Evolutionary conservation across 2,888 invertebrate species (phyloP), one percentile per base, ranked within the genome.

Genomic region (Agrotis clavis): DNA sequence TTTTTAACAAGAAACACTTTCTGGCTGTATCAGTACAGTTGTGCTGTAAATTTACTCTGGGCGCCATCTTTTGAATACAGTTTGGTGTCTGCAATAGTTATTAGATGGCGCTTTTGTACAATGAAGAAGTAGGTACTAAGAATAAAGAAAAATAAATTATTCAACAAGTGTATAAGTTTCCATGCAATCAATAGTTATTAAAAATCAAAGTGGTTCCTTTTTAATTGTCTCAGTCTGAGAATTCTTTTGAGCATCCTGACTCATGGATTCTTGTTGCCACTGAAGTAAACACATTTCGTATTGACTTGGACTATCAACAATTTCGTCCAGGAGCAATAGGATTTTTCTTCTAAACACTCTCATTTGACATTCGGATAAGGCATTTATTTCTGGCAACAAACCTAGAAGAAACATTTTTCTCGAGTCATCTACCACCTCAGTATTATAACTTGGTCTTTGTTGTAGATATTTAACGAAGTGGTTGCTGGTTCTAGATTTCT

Each of bases 271-370:
- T 73, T 74, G 74, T 63, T 82, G 83, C 83, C 81, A 82, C 35
- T 81, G 79, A 45, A 82, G 41, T 66, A 78, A 71, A 67, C 76
- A 81, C 63, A 76, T 77, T 66, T 79, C 82, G 56, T 77, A 84
- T 72, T 81, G 71, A 35, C 69, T 81, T 45, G 83, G 72, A 41
- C 74, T 74, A 19, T 86, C 87, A 11, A 85, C 81, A 21, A 89
- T 85, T 48, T 90, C 88, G 47, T 91, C 91, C 60, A 91, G 76
- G 7, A 91, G 72, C 61, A 72, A 75, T 60, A 91, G 79, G 0
- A 91, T 86, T 77, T 88, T 90, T 78, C 91, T 86, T 82, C 90
- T 88, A 59, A 91, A 91, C 13, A 80, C 69, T 79, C 86, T 86
- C 90, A 91, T 91, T 81, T 91, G 91, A 54, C 64, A 77, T 73